Evolutionary conservation across 1,140 invertebrate genomes (phyloP).

Genomic region (Neodiprion lecontei): DNA sequence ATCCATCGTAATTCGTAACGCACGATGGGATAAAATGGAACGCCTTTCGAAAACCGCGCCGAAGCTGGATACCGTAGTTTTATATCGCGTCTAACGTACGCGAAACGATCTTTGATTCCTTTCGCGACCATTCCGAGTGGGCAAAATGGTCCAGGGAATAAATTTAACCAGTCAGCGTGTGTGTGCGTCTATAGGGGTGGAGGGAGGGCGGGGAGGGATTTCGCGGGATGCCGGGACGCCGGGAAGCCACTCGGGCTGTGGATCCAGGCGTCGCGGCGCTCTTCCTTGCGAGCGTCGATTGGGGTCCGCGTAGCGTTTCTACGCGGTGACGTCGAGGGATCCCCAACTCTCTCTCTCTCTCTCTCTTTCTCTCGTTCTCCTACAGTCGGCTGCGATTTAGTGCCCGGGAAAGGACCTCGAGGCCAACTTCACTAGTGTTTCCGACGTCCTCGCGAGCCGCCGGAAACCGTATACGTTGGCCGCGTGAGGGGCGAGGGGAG

Average conservation of each 20-base stretch:
- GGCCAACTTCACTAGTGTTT: neutral
- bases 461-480: neutral
- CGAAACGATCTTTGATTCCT: neutral
- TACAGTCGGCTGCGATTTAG: neutral
- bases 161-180: neutral
- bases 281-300: neutral
- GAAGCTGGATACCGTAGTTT: no score
- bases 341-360: no score
- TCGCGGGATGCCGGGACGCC: no score
- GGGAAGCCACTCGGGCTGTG: no score
- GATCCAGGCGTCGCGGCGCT: neutral
- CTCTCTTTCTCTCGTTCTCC: no score
- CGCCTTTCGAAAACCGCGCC: no score
- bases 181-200: neutral
- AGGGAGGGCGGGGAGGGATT: neutral
- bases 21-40: no score
- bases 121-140: neutral
- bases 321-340: neutral
- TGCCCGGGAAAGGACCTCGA: neutral
- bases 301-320: neutral
- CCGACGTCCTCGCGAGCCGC: neutral
- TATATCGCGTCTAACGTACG: neutral
- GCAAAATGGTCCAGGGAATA: slow-evolving; percentile 1
- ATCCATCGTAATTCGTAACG: no score
- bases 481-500: neutral